Base-by-base conservation (phyloP, 2,113 vertebrate genomes). In the Lepidothrix coronata region DNA sequence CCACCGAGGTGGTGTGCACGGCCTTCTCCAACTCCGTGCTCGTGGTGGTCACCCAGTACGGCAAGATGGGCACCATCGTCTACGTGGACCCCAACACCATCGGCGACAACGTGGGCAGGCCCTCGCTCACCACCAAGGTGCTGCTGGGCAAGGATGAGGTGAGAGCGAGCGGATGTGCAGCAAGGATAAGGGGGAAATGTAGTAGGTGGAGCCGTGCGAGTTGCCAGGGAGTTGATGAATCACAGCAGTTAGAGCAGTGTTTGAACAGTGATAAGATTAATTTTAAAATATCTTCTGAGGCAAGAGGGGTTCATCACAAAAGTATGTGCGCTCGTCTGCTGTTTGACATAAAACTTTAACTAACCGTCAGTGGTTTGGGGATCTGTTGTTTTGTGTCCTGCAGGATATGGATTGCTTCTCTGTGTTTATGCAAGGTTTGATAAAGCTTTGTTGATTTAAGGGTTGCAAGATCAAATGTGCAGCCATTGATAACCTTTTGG, bases 101-200 rank as follows among this genome's bases (percentile, higher is more conserved):
- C 62, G 93, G 98, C 9, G 96, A 98, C 88, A 98, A 98, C 46
- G 89, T 99, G 96, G 98, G 97, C 97, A 98, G 97, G 33, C 97
- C 99, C 1, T 81, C 98, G 8, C 98, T 99, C 65, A 98, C 98
- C 65, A 99, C 99, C 0, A 99, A 97, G 97, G 99, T 99, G 35
- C 98, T 99, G 7, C 98, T 99, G 31, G 99, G 99, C 95, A 98
- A 98, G 97, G 99, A 99, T 25, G 99, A 99, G 99, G 99, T 99
- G 98, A 92, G 70, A 54, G 72, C 8, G 7, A 63, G 72, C 7
- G 11, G 54, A 23, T 25, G 28, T 2, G 5, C n/a, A 49, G 72
- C 59, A 1, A 27, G 65, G 76, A 35, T 39, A 8, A 48, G 37
- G 91, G 79, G 62, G 33, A 62, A 43, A 27, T 27, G 43, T 5